These are phyloP conservation scores for Ochropleura leucogaster DNA, from an alignment of 2,888 invertebrate species.

Conservation along the genomic window DNA sequence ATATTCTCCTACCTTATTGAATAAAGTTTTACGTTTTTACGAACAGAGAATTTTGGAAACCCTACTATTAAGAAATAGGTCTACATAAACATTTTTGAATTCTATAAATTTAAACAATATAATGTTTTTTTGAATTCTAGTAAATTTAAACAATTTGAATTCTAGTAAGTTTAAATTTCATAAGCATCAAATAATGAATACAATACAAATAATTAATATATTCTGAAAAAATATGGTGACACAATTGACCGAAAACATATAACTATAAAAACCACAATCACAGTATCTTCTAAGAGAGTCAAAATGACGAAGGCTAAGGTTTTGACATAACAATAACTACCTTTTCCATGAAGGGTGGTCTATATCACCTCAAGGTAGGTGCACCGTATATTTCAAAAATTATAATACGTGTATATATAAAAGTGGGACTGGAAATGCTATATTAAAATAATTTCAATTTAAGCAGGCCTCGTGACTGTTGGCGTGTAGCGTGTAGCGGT, in stretches of 20 bases:
- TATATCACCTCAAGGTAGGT: neutral
- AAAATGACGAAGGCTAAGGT: neutral
- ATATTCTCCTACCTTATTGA: neutral
- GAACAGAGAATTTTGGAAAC: neutral
- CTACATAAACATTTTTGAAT: neutral
- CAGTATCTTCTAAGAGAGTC: neutral
- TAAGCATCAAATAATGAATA: too few relatives aligned
- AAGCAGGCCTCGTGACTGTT: conserved; percentile 68
- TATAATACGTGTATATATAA: conserved; percentile 60
- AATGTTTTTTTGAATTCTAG: too few relatives aligned
- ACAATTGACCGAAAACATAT: neutral
- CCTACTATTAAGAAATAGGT: neutral
- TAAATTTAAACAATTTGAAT: too few relatives aligned
- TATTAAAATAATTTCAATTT: conserved; percentile 78
- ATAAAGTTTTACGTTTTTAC: neutral
- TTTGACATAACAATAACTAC: neutral
- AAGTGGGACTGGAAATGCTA: conserved; percentile 60
- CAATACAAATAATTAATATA: neutral
- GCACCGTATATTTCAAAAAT: conserved; percentile 46
- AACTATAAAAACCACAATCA: neutral
- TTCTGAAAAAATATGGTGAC: neutral
- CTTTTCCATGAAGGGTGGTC: neutral
- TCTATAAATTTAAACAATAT: neutral
- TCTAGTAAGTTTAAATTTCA: too few relatives aligned
- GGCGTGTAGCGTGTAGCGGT: conserved; percentile 42